Percentiles rank a stretch among this genome's conserved stretches.
Conservation (phyloP, 2,888 invertebrate genomes). For the Camponotus fellah region DNA sequence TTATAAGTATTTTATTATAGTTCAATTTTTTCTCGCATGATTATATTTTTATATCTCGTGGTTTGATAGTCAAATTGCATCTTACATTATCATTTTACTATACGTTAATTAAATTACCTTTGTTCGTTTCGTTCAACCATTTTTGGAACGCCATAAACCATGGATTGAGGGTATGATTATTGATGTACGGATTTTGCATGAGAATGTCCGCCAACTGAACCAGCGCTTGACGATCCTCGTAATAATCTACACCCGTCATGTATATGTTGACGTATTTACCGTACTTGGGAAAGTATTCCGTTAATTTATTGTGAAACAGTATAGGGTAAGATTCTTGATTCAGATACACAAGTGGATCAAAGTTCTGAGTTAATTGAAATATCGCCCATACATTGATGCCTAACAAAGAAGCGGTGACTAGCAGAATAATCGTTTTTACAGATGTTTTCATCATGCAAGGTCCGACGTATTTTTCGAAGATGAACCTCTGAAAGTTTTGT, state of each 20-base stretch:
- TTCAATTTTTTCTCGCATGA: neutral
- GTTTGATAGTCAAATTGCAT: neutral
- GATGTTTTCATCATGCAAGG: conserved; percentile 83
- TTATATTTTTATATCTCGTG: neutral
- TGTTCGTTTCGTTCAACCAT: conserved; percentile 76
- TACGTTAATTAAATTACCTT: conserved; percentile 70
- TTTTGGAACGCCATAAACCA: conserved; percentile 83
- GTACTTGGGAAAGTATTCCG: conserved; percentile 82
- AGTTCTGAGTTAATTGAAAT: conserved; percentile 83
- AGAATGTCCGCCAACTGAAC: conserved; percentile 76
- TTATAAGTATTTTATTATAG: neutral
- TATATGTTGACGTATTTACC: conserved; percentile 83
- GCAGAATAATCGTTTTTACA: conserved; percentile 83
- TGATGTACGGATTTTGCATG: conserved; percentile 81
- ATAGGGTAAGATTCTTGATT: conserved; percentile 84
- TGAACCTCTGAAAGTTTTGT: conserved; percentile 81
- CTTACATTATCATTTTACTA: neutral
- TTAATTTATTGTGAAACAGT: conserved; percentile 81
- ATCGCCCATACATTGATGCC: conserved; percentile 83
- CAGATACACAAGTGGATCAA: conserved; percentile 85
- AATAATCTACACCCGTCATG: conserved; percentile 83
- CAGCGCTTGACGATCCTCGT: conserved; percentile 80
- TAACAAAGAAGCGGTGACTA: conserved; percentile 80
- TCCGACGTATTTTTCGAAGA: conserved; percentile 84
- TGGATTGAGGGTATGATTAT: conserved; percentile 81